Conservation (phyloP, 2,797 vertebrate species). For the Scyliorhinus canicula region DNA sequence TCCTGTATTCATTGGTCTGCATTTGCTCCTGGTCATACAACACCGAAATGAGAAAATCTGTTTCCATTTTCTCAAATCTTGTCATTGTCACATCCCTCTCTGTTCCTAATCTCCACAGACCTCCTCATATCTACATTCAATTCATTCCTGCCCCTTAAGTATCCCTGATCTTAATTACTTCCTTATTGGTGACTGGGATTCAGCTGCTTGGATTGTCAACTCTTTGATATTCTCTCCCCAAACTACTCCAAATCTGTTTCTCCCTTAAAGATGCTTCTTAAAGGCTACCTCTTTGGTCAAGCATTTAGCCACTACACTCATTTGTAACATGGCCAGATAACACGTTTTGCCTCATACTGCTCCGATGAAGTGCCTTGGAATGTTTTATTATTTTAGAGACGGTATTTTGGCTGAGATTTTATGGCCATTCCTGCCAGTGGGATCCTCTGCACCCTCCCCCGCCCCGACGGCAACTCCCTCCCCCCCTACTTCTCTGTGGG, state of each 20-base stretch:
- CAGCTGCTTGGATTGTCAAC: background rate
- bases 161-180: background rate
- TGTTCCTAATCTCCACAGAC: background rate
- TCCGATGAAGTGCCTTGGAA: no score
- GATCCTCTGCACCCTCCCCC: no score
- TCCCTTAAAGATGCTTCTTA: background rate
- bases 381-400: no score
- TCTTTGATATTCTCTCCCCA: background rate
- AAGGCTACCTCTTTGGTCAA: background rate
- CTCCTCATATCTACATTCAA: background rate
- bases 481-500: no score
- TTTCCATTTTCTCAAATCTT: background rate
- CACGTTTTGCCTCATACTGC: no score
- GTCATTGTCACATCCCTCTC: background rate
- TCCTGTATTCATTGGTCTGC: background rate
- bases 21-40: background rate
- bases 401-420: no score
- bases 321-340: background rate
- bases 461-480: no score
- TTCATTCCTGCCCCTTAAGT: background rate
- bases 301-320: background rate
- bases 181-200: background rate
- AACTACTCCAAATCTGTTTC: background rate
- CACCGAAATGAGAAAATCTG: background rate
- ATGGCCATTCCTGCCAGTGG: no score